Evolutionary conservation across 2,888 invertebrate species (phyloP).

Genomic region (Panopea generosa): DNA sequence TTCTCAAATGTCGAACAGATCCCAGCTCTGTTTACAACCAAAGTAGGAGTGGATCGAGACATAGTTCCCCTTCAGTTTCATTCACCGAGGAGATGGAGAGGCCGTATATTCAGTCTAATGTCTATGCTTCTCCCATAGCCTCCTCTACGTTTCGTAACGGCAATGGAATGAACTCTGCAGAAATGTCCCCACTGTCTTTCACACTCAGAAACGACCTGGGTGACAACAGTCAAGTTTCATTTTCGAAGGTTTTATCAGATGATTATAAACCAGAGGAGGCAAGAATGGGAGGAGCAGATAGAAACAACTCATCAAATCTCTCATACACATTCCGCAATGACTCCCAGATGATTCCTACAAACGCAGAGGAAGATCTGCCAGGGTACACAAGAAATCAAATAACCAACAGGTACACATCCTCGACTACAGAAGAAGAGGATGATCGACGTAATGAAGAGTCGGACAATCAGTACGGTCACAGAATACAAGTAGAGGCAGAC

Average conservation of each 20-base stretch:
- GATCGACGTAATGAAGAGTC: not conserved
- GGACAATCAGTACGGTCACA: not conserved
- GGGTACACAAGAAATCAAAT: constrained; percentile 36
- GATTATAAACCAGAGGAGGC: constrained; percentile 24
- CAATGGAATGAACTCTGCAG: not conserved
- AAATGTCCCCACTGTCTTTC: constrained; percentile 47
- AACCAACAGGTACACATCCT: not conserved
- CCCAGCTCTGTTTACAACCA: constrained; percentile 8
- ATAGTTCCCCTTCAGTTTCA: not conserved
- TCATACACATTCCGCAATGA: constrained; percentile 61
- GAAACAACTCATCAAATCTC: constrained; percentile 40
- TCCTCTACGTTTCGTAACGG: constrained; percentile 51
- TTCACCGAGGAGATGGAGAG: too few species aligned
- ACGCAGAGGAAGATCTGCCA: constrained; percentile 50
- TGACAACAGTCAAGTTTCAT: constrained; percentile 26
- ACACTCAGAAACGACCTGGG: constrained; percentile 27
- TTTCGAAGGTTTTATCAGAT: constrained; percentile 23
- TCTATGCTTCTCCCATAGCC: constrained; percentile 42
- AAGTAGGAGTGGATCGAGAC: not conserved
- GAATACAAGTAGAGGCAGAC: constrained; percentile 21
- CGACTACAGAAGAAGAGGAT: not conserved
- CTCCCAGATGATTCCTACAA: constrained; percentile 51
- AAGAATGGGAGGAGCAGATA: constrained; percentile 6
- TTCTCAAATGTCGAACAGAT: constrained; percentile 33
- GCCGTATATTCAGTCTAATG: not conserved